Evolutionary conservation across 2,888 invertebrate genomes (phyloP), one percentile per base, ranked within the genome.

Genomic region (Pogonocherus hispidulus): DNA sequence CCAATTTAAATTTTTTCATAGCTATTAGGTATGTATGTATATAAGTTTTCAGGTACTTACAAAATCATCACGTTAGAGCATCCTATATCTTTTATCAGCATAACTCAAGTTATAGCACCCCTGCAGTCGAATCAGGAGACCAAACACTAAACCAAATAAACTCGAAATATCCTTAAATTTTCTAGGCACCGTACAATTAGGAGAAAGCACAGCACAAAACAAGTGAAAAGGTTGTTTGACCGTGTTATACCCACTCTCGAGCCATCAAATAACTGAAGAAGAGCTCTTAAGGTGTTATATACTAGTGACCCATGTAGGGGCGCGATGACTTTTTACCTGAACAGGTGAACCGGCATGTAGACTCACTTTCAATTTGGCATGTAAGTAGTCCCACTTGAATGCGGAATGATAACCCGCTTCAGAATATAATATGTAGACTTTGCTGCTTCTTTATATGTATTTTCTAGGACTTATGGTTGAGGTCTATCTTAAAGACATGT

Each of bases 171-270:
- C 4, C 41, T n/a, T 16, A 41, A 14, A 41, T 14, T 14, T n/a
- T 1, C 5, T 14, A 11, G 41, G 6, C 41, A 41, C 41, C n/a
- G 16, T 16, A n/a, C n/a, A n/a, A 9, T 23, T 47, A 46, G 32
- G 59, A 59, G 59, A 59, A 59, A 78, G 69, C 70, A 73, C 69
- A 66, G 70, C 76, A 71, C 76, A 74, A 75, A 76, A 76, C 78
- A 78, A 79, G 78, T 79, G 79, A 79, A 78, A 79, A 74, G 78
- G 76, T 69, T 69, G 72, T 70, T 75, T 80, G 81, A 81, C 82
- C 82, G 82, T 82, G 82, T 82, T 81, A 77, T 84, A 82, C 81
- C 80, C 81, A 73, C 79, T 78, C 78, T 72, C 75, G 75, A 74
- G 75, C 76, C 68, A 76, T 78, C 80, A 82, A 84, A 83, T 81